Evolutionary conservation across 92 coral and sea anemone genomes (phyloP).

Genomic region (Porites rus): DNA sequence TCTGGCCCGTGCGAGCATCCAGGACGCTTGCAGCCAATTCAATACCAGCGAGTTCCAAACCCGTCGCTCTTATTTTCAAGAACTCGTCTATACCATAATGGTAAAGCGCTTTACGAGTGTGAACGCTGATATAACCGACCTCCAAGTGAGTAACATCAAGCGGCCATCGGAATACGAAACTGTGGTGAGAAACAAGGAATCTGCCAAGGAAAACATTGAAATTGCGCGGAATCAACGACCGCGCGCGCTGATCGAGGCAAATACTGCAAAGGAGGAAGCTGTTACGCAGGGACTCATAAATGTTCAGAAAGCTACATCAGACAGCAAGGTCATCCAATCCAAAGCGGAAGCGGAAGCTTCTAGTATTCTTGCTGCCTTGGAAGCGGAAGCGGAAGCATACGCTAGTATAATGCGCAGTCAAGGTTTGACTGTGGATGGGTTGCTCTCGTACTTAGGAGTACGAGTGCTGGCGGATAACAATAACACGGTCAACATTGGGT

Average conservation of each 20-base stretch:
- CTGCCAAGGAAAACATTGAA: slow-evolving; percentile 84
- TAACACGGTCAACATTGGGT: slow-evolving; percentile 72
- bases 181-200: slow-evolving; percentile 82
- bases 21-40: slow-evolving; percentile 90
- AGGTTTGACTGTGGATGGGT: slow-evolving; percentile 67
- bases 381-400: slow-evolving; percentile 80
- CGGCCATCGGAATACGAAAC: slow-evolving; percentile 78
- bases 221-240: slow-evolving; percentile 82
- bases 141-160: slow-evolving; percentile 72
- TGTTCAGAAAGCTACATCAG: slow-evolving; percentile 67
- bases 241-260: slow-evolving; percentile 76
- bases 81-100: slow-evolving; percentile 70
- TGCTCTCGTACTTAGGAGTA: slow-evolving; percentile 79
- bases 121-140: slow-evolving; percentile 81
- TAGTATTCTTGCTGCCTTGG: slow-evolving; percentile 61
- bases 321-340: slow-evolving; percentile 65
- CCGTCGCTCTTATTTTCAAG: slow-evolving; percentile 79
- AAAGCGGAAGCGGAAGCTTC: slow-evolving; percentile 81
- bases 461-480: slow-evolving; percentile 79
- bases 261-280: slow-evolving; percentile 75
- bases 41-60: slow-evolving; percentile 92
- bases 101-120: slow-evolving; percentile 61
- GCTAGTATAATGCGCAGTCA: slow-evolving; percentile 65
- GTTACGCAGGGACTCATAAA: slow-evolving; percentile 76
- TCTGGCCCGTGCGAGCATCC: slow-evolving; percentile 73